Percentiles rank a stretch among this genome's conserved stretches.
Evolutionary conservation across 2,113 vertebrate species (phyloP).

Genomic region (Cairina moschata): DNA sequence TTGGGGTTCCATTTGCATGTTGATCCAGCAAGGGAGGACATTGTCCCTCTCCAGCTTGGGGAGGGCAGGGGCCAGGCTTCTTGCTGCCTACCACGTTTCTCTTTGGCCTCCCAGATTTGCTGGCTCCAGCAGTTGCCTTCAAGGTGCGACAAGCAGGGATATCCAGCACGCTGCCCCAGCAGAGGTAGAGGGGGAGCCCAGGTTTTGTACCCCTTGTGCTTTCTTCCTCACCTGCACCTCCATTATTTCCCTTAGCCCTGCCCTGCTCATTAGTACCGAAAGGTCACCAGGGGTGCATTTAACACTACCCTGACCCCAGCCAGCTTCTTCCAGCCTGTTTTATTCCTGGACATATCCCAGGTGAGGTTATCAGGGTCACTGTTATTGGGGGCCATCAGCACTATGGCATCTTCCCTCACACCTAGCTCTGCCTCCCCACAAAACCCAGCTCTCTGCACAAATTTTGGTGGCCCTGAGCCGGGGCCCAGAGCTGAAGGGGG

Average conservation of each 20-base stretch:
- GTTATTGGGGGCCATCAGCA: fast-evolving
- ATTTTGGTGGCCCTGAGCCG: neutral
- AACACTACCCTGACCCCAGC: neutral
- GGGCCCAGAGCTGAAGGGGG: neutral
- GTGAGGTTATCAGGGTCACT: neutral
- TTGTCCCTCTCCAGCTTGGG: no score
- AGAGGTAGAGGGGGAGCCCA: neutral
- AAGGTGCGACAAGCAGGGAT: neutral
- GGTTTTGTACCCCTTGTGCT: neutral
- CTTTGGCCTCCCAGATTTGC: neutral
- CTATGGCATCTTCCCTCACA: neutral
- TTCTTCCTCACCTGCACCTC: neutral
- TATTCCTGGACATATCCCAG: neutral
- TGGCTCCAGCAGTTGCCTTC: neutral
- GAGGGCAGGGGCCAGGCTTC: neutral
- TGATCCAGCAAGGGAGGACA: neutral
- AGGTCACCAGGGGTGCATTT: neutral
- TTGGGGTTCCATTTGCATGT: neutral
- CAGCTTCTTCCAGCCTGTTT: neutral
- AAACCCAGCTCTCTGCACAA: neutral
- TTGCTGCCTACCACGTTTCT: neutral
- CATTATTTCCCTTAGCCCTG: neutral
- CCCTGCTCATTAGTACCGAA: neutral
- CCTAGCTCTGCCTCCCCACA: neutral
- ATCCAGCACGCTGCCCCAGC: neutral